These are phyloP conservation scores for Pseudomyrmex cubaensis DNA, from an alignment of 1,140 invertebrate genomes.

Conservation along the genomic window DNA sequence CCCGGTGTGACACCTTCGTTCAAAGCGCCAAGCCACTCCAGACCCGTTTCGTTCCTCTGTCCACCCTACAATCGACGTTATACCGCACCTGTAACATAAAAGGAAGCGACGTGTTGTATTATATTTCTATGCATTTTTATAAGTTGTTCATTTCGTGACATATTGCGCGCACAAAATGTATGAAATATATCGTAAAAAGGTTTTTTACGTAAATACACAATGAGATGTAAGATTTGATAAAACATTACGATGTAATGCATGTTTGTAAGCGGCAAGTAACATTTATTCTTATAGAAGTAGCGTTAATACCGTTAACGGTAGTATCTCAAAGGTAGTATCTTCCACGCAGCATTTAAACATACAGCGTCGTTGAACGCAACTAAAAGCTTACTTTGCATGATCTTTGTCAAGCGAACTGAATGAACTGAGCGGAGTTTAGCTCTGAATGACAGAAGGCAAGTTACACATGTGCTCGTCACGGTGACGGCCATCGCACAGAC, in stretches of 20 bases:
- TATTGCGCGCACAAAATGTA: no score
- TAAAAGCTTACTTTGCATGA: slow-evolving; percentile 67
- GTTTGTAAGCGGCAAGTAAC: slow-evolving; percentile 1
- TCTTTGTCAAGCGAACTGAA: slow-evolving; percentile 74
- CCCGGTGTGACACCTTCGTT: slow-evolving; percentile 79
- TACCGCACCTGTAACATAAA: slow-evolving; percentile 83
- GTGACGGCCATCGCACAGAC: slow-evolving; percentile 84
- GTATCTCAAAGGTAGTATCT: not conserved
- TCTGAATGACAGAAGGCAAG: slow-evolving; percentile 82
- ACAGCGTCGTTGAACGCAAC: not conserved
- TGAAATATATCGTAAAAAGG: no score
- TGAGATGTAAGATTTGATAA: no score
- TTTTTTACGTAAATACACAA: no score
- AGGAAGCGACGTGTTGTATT: not conserved
- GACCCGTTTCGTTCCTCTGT: slow-evolving; percentile 81
- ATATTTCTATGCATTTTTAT: not conserved
- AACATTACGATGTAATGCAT: not conserved
- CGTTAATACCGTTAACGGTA: no score
- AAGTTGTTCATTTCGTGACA: no score
- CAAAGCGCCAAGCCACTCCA: slow-evolving; percentile 79
- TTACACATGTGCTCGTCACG: slow-evolving; percentile 84
- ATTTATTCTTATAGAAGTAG: not conserved
- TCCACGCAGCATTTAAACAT: slow-evolving; percentile 11
- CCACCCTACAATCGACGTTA: slow-evolving; percentile 83
- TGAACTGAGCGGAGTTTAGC: slow-evolving; percentile 69